Evolutionary conservation across 2,888 invertebrate species (phyloP).

Genomic region (Tenodera sinensis): DNA sequence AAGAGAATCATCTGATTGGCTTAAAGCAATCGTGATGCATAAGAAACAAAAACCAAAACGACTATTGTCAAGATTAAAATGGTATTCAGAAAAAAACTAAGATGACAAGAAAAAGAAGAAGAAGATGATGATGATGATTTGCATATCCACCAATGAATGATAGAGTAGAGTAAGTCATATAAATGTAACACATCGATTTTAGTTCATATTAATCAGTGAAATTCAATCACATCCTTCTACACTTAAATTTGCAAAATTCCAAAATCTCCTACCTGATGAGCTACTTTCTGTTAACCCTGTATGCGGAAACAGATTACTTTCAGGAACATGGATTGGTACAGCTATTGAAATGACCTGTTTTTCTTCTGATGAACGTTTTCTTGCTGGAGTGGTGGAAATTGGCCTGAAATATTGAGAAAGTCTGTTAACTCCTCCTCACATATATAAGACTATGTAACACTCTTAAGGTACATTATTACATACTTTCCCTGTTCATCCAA

Average conservation of each 20-base stretch:
- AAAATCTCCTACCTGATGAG: constrained; percentile 49
- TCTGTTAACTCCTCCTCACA: neutral
- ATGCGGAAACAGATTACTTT: neutral
- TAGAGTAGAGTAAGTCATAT: too few relatives aligned
- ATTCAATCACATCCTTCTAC: neutral
- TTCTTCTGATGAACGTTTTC: constrained; percentile 51
- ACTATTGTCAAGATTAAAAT: too few relatives aligned
- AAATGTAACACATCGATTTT: too few relatives aligned
- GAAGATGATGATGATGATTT: too few relatives aligned
- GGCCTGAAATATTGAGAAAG: neutral
- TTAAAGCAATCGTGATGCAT: too few relatives aligned
- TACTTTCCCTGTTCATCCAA: constrained; percentile 49
- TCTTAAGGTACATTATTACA: constrained; percentile 25
- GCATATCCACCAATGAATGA: too few relatives aligned
- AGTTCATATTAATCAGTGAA: too few relatives aligned
- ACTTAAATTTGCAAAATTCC: neutral
- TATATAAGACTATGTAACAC: neutral
- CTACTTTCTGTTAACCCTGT: constrained; percentile 52
- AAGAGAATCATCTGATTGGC: too few relatives aligned
- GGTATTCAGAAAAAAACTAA: too few relatives aligned
- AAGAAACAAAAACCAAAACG: too few relatives aligned
- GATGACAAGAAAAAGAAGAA: too few relatives aligned
- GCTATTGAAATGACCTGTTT: constrained; percentile 41
- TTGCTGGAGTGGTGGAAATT: constrained; percentile 40
- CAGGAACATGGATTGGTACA: neutral